Base-by-base conservation (phyloP, 2,797 vertebrate genomes). In the Argya squamiceps region DNA sequence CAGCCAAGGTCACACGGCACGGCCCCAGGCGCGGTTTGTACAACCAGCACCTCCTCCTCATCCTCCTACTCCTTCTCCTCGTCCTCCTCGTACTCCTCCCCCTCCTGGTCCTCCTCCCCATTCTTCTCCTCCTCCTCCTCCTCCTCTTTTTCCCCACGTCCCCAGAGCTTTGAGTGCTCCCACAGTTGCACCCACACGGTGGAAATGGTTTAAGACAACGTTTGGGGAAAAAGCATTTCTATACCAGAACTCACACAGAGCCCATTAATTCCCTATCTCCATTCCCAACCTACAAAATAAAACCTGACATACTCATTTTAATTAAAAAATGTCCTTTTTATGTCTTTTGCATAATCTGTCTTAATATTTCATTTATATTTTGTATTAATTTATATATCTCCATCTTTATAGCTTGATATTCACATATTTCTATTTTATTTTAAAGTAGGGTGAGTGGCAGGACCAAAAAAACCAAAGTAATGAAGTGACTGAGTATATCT, bases 1-100 rank as follows among this genome's bases (percentile, higher is more conserved):
- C 43, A 59, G 10, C 30, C 32, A 1, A 17, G 17, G 1, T 6
- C 7, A 13, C 53, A 6, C 4, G 16, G n/a, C 22, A 1, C 69
- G 18, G 77, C 58, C 76, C 11, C 46, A 2, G 0, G 2, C 4
- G 0, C 0, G 2, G 0, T 0, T 0, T 2, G 18, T 2, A 9
- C 15, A 52, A 3, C 12, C 55, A 2, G 6, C 65, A 4, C 46
- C 19, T 22, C 53, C 36, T 19, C 16, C 6, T 16, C 3, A 11
- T 34, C 6, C 6, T 16, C 3, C 19, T 34, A 4, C 36, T 18
- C 18, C 3, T 17, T 3, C n/a, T 22, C n/a, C 6, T 34, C 46
- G 13, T 22, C 47, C 5, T 34, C 39, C 15, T 22, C 47, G 3
- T 18, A 3, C 4, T 26, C 11, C 23, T 26, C 13, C 29, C 5